Base-by-base conservation (phyloP, 2,797 vertebrate species). In the Tokudaia tokunoshimensis region DNA sequence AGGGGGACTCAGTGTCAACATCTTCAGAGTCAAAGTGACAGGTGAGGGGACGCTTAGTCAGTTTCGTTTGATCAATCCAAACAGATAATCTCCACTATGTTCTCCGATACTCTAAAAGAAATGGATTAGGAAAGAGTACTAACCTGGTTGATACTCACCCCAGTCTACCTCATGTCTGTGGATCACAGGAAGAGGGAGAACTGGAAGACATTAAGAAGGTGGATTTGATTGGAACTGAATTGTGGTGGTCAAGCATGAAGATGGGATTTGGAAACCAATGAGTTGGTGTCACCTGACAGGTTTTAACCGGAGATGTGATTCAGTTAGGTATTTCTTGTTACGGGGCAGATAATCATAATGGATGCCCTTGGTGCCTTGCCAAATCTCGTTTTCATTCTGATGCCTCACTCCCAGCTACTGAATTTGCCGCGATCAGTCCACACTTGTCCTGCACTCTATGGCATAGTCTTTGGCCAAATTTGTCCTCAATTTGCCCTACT, bases 1-100 rank as follows among this genome's bases (percentile, higher is more conserved):
- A 89, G 31, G 26, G 50, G 47, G 5, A 37, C 70, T 84, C 11
- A 9, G 44, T 61, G 91, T 91, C 52, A 94, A 52, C 47, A 47
- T 96, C 81, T 70, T 88, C 55, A 47, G 55, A 94, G 76, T 34
- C 85, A 59, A 13, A 78, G 85, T 78, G 83, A 63, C 83, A 86
- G 80, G 82, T 44, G 47, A 79, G 24, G 26, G 31, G 37, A 70
- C 22, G 6, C 57, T 57, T 11, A 19, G 3, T 74, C 22, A n/a
- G 70, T 72, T 89, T 94, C 78, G 44, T 95, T 92, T 72, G 79
- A 76, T 89, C 44, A 76, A 37, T 20, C 14, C 31, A 3, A 9
- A 75, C 41, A 96, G 83, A 65, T 50, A 65, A 76, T 76, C 74
- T 72, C 34, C 50, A 76, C 63, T 14, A 34, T 20, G 19, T 34